Percentiles rank a stretch among this genome's conserved stretches.
Evolutionary conservation across 2,888 invertebrate genomes (phyloP).

Genomic region (Ectropis crepuscularia): DNA sequence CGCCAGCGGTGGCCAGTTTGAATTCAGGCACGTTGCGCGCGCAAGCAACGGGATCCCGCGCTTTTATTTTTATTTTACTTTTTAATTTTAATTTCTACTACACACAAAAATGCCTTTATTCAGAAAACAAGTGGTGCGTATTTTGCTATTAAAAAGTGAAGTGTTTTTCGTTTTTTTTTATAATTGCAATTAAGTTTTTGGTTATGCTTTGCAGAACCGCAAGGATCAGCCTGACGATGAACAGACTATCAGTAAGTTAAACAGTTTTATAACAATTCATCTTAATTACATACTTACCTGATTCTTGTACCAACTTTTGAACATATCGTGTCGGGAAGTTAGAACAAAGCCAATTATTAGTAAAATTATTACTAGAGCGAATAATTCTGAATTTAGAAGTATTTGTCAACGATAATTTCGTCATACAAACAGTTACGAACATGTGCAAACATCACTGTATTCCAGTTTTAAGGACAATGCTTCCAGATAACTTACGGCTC

Average conservation of each 20-base stretch:
- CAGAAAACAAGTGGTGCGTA: constrained; percentile 61
- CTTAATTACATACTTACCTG: too few species aligned
- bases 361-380: too few species aligned
- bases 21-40: constrained; percentile 60
- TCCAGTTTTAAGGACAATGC: too few species aligned
- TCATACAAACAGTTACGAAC: too few species aligned
- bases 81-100: constrained; percentile 43
- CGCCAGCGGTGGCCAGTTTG: constrained; percentile 64
- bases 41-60: constrained; percentile 52
- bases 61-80: constrained; percentile 42
- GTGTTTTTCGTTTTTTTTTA: constrained; percentile 11
- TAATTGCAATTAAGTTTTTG: constrained; percentile 2
- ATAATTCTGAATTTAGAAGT: too few species aligned
- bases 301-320: too few species aligned
- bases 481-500: too few species aligned
- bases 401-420: too few species aligned
- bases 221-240: constrained; percentile 75
- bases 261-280: too few species aligned
- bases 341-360: too few species aligned
- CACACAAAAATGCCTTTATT: constrained; percentile 45
- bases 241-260: constrained; percentile 78
- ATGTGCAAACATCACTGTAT: too few species aligned
- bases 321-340: too few species aligned
- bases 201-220: constrained; percentile 59
- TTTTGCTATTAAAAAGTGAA: constrained; percentile 8